Percentiles rank a stretch among this genome's conserved stretches.
Conservation (phyloP, 2,797 vertebrate species). For the Alauda arvensis region DNA sequence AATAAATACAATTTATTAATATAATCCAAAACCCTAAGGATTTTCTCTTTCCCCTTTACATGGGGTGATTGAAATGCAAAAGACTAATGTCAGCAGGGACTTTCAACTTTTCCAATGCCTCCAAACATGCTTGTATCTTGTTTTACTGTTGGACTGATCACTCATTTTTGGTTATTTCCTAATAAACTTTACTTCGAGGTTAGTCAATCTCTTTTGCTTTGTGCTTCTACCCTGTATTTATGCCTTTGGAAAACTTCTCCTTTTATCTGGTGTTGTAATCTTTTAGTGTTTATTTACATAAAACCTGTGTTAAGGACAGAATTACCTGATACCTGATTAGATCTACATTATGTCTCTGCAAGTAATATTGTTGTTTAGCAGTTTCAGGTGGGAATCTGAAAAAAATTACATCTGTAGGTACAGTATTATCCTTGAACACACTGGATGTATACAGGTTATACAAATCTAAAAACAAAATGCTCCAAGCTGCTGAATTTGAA, state of each 20-base stretch:
- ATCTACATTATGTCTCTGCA: neutral
- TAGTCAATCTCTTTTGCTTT: neutral
- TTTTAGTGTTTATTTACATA: neutral
- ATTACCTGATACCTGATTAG: neutral
- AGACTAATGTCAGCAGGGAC: neutral
- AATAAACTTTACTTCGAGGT: neutral
- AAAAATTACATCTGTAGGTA: neutral
- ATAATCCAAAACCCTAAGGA: neutral
- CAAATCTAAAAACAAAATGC: neutral
- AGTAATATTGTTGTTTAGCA: neutral
- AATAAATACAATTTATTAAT: neutral
- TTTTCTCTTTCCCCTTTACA: neutral
- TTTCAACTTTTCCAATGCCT: neutral
- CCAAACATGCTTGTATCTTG: neutral
- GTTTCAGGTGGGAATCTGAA: neutral
- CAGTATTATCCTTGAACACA: neutral
- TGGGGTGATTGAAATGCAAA: neutral
- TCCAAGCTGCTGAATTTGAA: neutral
- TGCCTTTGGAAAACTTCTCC: neutral
- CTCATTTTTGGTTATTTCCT: neutral
- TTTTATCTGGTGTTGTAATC: neutral
- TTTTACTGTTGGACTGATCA: neutral
- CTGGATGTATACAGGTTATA: neutral
- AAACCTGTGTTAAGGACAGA: neutral
- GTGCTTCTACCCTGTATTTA: neutral